Evolutionary conservation across 2,888 invertebrate genomes (phyloP).

Genomic region (Trichacis sp.): DNA sequence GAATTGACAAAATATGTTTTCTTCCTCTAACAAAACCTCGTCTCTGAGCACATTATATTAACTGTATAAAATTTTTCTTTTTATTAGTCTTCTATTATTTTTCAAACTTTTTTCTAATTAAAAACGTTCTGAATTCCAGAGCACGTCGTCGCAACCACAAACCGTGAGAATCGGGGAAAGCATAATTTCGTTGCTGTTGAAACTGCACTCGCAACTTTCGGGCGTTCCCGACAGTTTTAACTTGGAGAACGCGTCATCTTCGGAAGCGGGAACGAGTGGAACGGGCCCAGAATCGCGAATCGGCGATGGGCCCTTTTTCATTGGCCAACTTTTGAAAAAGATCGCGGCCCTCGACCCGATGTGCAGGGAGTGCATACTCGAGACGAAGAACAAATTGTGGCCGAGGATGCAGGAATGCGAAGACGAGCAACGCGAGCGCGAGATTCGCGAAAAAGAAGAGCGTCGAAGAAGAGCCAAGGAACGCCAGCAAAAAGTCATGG

Average conservation of each 20-base stretch:
- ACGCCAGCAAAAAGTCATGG: conserved; percentile 92
- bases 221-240: conserved; percentile 85
- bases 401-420: conserved; percentile 85
- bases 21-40: background rate
- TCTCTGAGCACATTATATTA: background rate
- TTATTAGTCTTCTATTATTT: background rate
- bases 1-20: no score
- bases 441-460: conserved; percentile 84
- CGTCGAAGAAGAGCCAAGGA: conserved; percentile 87
- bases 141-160: conserved; percentile 54
- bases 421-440: conserved; percentile 78
- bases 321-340: conserved; percentile 83
- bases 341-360: conserved; percentile 79
- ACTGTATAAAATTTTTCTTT: background rate
- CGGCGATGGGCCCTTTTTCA: conserved; percentile 91
- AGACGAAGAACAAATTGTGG: conserved; percentile 82
- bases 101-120: no score
- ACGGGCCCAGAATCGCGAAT: conserved; percentile 68
- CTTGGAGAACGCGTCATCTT: conserved; percentile 63
- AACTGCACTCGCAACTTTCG: conserved; percentile 90
- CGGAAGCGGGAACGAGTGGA: conserved; percentile 52
- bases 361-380: conserved; percentile 79
- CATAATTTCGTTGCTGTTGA: conserved; percentile 88
- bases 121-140: conserved; percentile 44
- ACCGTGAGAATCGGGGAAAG: conserved; percentile 83